phyloP scores from a whole-genome alignment of 2,888 invertebrate genomes.

The Onchidella celtica region DNA sequence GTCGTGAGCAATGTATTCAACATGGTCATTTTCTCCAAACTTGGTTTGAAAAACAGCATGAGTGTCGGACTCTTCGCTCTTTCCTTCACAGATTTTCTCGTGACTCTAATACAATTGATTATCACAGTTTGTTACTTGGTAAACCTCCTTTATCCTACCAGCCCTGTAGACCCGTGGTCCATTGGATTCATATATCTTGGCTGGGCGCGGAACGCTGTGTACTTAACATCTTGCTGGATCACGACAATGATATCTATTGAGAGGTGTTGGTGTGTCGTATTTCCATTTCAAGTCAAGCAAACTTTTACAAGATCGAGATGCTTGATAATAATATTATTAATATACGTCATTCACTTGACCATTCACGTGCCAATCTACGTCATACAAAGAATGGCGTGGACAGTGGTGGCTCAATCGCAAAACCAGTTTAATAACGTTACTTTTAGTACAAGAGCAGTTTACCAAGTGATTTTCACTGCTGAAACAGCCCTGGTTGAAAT shows the following conservation, averaged over 20 bases:
- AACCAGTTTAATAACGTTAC: neutral
- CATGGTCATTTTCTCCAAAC: neutral
- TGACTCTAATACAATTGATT: neutral
- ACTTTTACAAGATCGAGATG: constrained; percentile 22
- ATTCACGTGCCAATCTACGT: constrained; percentile 5
- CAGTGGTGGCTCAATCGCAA: neutral
- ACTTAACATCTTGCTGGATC: constrained; percentile 34
- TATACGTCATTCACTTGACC: neutral
- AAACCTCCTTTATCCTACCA: neutral
- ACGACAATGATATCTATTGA: constrained; percentile 22
- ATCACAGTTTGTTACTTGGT: neutral
- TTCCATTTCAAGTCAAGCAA: constrained; percentile 26
- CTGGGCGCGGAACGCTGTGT: neutral
- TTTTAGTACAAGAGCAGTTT: neutral
- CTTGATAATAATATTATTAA: neutral
- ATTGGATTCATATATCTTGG: neutral
- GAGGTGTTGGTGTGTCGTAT: constrained; percentile 43
- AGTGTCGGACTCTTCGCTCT: constrained; percentile 29
- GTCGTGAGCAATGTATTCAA: constrained; percentile 17
- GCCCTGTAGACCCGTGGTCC: neutral
- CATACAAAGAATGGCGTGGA: neutral
- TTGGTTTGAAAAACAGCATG: constrained; percentile 40
- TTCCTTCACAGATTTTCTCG: constrained; percentile 32
- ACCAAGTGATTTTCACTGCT: neutral
- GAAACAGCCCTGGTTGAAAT: neutral